phyloP scores from a whole-genome alignment of 2,888 invertebrate genomes.

The Eristalis pertinax region DNA sequence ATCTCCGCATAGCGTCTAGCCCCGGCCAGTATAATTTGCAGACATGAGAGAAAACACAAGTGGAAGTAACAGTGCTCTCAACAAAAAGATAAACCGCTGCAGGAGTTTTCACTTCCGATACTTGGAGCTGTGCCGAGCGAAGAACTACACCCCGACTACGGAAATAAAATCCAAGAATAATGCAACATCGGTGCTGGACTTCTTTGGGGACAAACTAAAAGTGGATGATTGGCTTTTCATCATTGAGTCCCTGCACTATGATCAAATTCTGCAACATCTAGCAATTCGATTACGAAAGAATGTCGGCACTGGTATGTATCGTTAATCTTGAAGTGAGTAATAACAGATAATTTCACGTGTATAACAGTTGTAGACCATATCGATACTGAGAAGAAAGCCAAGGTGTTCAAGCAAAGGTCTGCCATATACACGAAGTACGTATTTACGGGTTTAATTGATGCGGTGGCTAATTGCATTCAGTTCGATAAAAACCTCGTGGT shows the following conservation, averaged over 20 bases:
- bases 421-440: slow-evolving; percentile 88
- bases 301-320: slow-evolving; percentile 76
- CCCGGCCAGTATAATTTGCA: neutral
- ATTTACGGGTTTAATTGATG: slow-evolving; percentile 85
- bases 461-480: slow-evolving; percentile 85
- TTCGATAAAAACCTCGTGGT: slow-evolving; percentile 85
- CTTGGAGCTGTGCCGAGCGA: slow-evolving; percentile 79
- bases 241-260: slow-evolving; percentile 87
- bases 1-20: slow-evolving; percentile 9
- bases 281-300: slow-evolving; percentile 85
- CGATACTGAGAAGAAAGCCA: slow-evolving; percentile 84
- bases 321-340: neutral
- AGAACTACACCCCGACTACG: slow-evolving; percentile 77
- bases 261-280: slow-evolving; percentile 87
- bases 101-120: slow-evolving; percentile 81
- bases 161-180: slow-evolving; percentile 79
- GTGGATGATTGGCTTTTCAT: slow-evolving; percentile 90
- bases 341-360: neutral
- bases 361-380: slow-evolving; percentile 79
- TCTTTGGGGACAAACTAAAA: slow-evolving; percentile 88
- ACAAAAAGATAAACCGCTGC: slow-evolving; percentile 78
- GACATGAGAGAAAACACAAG: slow-evolving; percentile 33
- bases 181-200: slow-evolving; percentile 84
- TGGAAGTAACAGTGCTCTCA: slow-evolving; percentile 7
- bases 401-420: slow-evolving; percentile 85